Evolutionary conservation across 2,797 vertebrate genomes (phyloP), one percentile per base, ranked within the genome.

Genomic region (Delichon dasypus): DNA sequence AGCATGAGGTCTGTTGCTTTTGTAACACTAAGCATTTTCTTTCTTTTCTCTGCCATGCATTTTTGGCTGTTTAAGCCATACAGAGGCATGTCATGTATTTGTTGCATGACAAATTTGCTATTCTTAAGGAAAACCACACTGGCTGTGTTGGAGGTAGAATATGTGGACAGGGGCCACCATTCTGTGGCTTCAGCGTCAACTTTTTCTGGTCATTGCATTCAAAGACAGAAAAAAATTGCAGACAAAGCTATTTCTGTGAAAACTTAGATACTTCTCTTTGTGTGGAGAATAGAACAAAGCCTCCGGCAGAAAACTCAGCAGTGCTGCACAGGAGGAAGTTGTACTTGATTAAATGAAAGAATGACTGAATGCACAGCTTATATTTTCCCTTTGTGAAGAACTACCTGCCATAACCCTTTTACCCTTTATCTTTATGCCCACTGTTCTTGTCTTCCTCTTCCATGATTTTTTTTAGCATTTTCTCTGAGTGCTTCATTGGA

Each of bases 1-100:
- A 92, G 34, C 71, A 76, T 70, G 83, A 66, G 8, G 23, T 75
- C 62, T 89, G 89, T 85, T 83, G 85, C 58, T 96, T 97, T 92
- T 93, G 51, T 88, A 92, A 83, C 60, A 77, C n/a, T 78, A 92
- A 86, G 47, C 66, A 85, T 81, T 93, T 95, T 88, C 53, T 74
- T 93, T 88, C 86, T 87, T 90, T 89, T 65, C 55, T 67, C 57
- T 91, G 90, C 88, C 87, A 40, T 55, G 30, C 58, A 30, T 68
- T 95, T 95, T 89, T 81, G 58, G 45, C 87, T 75, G 38, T 54
- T 54, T 80, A 85, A 92, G 48, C 65, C 78, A 83, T 29, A 55
- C 3, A 12, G 82, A 88, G n/a, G 30, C 7, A 16, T 55, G 47
- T 45, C 2, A 0, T 57, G 29, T 74, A 58, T 88, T 77, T 85